phyloP scores from a whole-genome alignment of 2,113 vertebrate species.

The Labeo rohita region DNA sequence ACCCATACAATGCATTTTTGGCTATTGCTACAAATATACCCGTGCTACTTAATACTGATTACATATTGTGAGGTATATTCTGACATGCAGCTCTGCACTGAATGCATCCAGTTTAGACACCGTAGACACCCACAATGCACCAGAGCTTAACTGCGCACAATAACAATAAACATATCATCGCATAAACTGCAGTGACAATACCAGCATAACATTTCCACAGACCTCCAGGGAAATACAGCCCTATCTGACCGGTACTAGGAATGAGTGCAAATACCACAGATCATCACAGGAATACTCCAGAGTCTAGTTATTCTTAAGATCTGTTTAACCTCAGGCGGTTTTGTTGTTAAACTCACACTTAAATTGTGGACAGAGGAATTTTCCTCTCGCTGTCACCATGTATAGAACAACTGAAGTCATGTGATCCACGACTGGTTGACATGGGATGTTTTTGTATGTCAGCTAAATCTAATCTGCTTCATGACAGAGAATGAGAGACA shows the following conservation, averaged over 20 bases:
- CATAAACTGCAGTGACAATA: too few species aligned
- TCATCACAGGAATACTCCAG: not conserved
- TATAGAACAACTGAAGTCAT: not conserved
- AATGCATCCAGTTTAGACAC: too few species aligned
- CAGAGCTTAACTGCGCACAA: too few species aligned
- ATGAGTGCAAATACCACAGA: not conserved
- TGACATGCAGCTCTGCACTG: too few species aligned
- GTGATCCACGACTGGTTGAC: not conserved
- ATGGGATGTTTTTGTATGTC: not conserved
- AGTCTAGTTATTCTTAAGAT: not conserved
- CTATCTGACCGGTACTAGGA: not conserved
- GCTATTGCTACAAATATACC: too few species aligned
- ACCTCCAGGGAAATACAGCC: not conserved
- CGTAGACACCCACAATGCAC: too few species aligned
- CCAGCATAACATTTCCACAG: not conserved
- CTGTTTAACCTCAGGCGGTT: not conserved
- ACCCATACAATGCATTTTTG: too few species aligned
- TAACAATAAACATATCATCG: too few species aligned
- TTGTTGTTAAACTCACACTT: not conserved
- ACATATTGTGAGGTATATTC: too few species aligned
- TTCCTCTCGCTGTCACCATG: not conserved
- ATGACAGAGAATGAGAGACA: not conserved
- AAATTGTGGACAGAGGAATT: not conserved
- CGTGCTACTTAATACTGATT: too few species aligned
- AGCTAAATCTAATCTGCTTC: constrained; percentile 1